phyloP scores from a whole-genome alignment of 2,797 vertebrate genomes.

The Sciurus carolinensis region DNA sequence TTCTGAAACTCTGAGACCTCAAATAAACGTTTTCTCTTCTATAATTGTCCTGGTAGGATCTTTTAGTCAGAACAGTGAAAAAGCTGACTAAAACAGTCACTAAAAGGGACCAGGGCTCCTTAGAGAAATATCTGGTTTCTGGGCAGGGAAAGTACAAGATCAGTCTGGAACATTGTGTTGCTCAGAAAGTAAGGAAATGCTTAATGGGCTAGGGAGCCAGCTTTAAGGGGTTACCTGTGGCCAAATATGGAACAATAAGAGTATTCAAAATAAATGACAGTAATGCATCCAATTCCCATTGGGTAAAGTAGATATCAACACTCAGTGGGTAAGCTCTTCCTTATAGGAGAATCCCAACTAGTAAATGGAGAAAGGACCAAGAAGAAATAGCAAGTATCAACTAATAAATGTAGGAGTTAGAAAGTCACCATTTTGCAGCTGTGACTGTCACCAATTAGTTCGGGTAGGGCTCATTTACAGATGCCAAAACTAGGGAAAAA shows the following conservation, averaged over 20 bases:
- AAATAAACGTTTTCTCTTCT: no score
- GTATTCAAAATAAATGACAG: neutral
- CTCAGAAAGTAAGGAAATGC: neutral
- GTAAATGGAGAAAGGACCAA: neutral
- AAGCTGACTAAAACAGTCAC: neutral
- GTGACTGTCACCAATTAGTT: neutral
- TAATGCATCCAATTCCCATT: neutral
- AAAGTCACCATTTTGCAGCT: neutral
- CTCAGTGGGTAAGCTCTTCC: neutral
- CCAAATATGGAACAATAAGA: neutral
- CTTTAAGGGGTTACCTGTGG: neutral
- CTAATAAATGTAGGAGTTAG: neutral
- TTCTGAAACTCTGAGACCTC: no score
- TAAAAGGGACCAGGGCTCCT: neutral
- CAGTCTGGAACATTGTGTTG: neutral
- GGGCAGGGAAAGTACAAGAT: neutral
- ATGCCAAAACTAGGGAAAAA: neutral
- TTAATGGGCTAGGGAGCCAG: neutral
- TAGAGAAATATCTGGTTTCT: neutral
- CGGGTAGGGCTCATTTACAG: neutral
- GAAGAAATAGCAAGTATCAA: neutral
- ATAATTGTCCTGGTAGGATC: no score
- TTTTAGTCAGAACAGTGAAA: no score
- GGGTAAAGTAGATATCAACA: neutral
- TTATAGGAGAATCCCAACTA: neutral